phyloP scores from a whole-genome alignment of 1,140 invertebrate species.

The Latrodectus geometricus region DNA sequence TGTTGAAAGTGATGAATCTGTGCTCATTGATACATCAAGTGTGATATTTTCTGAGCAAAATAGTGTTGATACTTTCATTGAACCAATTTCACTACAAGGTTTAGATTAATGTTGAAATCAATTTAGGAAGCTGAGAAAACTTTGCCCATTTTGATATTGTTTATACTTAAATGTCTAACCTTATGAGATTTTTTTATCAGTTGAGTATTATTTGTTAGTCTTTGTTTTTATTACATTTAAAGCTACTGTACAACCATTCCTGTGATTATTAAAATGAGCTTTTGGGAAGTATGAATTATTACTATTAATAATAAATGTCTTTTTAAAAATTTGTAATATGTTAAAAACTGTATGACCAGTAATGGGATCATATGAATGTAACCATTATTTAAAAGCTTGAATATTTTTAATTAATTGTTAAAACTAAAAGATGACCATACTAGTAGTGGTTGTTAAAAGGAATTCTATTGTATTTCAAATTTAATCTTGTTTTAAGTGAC shows the following conservation, averaged over 20 bases:
- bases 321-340: too few relatives aligned
- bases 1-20: slow-evolving; percentile 54
- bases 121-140: neutral
- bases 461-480: too few relatives aligned
- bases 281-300: neutral
- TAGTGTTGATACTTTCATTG: slow-evolving; percentile 49
- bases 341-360: too few relatives aligned
- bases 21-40: slow-evolving; percentile 17
- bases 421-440: too few relatives aligned
- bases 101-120: slow-evolving; percentile 31
- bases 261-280: slow-evolving; percentile 2
- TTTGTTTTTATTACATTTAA: neutral
- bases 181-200: neutral
- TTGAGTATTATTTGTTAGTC: neutral
- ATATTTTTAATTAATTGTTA: too few relatives aligned
- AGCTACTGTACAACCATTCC: neutral
- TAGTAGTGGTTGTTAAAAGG: too few relatives aligned
- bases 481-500: too few relatives aligned
- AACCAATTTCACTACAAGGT: slow-evolving; percentile 37
- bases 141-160: neutral
- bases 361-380: too few relatives aligned
- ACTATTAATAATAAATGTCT: too few relatives aligned
- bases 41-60: slow-evolving; percentile 56
- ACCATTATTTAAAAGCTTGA: too few relatives aligned
- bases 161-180: neutral